A percentile compares a stretch with the other conserved stretches of the same genome.
Conservation (phyloP, 2,113 vertebrate genomes). For the Notarius lentiginosus region DNA sequence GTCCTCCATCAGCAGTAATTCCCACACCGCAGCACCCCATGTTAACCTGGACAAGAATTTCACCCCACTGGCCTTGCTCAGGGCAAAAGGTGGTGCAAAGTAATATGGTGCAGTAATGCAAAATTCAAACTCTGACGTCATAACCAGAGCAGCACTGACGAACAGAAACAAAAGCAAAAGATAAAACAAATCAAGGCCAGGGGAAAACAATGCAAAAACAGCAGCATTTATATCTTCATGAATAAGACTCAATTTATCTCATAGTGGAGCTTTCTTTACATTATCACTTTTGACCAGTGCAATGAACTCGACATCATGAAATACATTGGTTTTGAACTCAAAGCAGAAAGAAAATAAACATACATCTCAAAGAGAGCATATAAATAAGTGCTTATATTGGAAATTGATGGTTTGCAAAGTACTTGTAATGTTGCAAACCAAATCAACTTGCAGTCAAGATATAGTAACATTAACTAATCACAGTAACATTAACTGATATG, state of each 20-base stretch:
- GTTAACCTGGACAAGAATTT: constrained; percentile 68
- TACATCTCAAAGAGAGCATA: neutral
- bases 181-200: neutral
- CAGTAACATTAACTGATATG: neutral
- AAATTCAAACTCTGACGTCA: neutral
- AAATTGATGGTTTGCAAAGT: neutral
- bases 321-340: neutral
- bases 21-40: constrained; percentile 55
- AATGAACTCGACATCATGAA: neutral
- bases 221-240: neutral
- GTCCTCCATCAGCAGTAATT: constrained; percentile 61
- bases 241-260: neutral
- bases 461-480: neutral
- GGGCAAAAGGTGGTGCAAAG: constrained; percentile 45
- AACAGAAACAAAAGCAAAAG: neutral
- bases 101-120: neutral
- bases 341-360: neutral
- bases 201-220: neutral
- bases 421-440: neutral
- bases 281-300: neutral
- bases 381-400: neutral
- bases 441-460: neutral
- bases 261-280: neutral
- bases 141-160: neutral
- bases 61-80: constrained; percentile 43